Evolutionary conservation across 2,113 vertebrate species (phyloP).

Genomic region (Dicaeum eximium): DNA sequence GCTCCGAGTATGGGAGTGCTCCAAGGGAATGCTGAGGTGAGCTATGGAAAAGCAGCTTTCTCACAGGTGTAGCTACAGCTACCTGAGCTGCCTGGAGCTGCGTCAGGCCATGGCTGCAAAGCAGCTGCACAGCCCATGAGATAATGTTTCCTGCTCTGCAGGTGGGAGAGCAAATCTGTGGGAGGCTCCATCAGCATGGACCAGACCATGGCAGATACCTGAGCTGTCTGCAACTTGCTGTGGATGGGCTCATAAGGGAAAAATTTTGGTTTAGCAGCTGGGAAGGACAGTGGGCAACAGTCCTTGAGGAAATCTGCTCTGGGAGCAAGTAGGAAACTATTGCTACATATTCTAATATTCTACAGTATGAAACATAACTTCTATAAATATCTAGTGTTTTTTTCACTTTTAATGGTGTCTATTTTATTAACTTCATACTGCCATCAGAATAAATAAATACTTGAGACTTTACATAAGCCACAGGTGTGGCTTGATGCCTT

Average conservation of each 20-base stretch:
- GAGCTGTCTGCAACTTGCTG: not conserved
- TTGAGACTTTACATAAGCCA: not conserved
- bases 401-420: not conserved
- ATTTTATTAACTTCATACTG: not conserved
- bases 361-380: not conserved
- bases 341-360: not conserved
- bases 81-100: not conserved
- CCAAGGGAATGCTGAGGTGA: not conserved
- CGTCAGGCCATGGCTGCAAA: not conserved
- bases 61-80: not conserved
- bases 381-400: not conserved
- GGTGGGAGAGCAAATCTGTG: not conserved
- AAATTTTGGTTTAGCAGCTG: not conserved
- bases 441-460: not conserved
- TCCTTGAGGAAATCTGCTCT: not conserved
- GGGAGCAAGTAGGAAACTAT: not conserved
- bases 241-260: accelerated
- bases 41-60: not conserved
- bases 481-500: not conserved
- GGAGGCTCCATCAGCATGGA: not conserved
- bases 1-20: not conserved
- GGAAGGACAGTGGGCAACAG: not conserved
- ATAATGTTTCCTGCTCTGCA: not conserved
- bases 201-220: accelerated
- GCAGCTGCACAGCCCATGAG: not conserved